Percentiles rank a stretch among this genome's conserved stretches.
Conservation (phyloP, 2,113 vertebrate genomes). For the Dendropsophus ebraccatus region DNA sequence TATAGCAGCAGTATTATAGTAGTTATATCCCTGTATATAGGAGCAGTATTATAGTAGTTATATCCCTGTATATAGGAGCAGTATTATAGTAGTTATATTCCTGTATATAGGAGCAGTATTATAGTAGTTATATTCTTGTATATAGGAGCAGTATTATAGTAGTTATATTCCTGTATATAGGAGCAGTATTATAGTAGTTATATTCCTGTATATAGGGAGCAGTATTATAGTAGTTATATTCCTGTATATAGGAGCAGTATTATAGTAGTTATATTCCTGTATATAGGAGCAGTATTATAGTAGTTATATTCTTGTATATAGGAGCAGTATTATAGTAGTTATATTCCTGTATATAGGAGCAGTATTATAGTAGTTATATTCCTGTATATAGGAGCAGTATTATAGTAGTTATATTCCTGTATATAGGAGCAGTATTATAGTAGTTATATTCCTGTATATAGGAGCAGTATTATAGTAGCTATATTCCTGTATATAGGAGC, state of each 20-base stretch:
- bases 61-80: background rate
- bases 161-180: background rate
- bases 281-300: background rate
- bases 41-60: background rate
- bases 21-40: background rate
- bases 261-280: background rate
- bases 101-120: background rate
- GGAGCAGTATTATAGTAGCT: constrained; percentile 8
- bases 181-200: background rate
- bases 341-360: background rate
- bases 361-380: constrained; percentile 2
- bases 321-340: background rate
- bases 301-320: background rate
- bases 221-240: constrained; percentile 25
- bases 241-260: background rate
- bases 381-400: background rate
- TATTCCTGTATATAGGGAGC: background rate
- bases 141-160: background rate
- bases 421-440: background rate
- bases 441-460: background rate
- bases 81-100: constrained; percentile 1
- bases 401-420: background rate
- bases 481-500: background rate
- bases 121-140: constrained; percentile 1
- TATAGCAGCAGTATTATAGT: too few species aligned